Conservation (phyloP, 2,888 invertebrate genomes). For the Meiosimyza platycephala region DNA sequence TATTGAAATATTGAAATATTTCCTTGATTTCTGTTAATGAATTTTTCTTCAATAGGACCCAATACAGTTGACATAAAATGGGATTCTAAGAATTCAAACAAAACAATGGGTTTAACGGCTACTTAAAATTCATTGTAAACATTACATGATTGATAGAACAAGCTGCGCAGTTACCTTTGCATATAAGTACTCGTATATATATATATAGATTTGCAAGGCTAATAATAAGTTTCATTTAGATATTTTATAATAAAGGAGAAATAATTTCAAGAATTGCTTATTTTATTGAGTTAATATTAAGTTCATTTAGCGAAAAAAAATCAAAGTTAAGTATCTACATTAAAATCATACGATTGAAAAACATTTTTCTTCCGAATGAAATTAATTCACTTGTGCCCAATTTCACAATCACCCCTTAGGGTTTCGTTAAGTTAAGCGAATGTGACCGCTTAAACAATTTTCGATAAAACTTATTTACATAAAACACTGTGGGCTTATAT, state of each 20-base stretch:
- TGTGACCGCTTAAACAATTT: too few relatives aligned
- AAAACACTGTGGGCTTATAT: too few relatives aligned
- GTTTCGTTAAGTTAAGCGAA: too few relatives aligned
- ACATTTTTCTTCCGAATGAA: too few relatives aligned
- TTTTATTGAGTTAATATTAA: too few relatives aligned
- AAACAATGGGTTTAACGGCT: slow-evolving; percentile 44
- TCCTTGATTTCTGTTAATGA: slow-evolving; percentile 20
- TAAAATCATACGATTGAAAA: too few relatives aligned
- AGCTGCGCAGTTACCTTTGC: neutral
- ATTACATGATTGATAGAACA: slow-evolving; percentile 1
- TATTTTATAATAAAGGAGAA: neutral
- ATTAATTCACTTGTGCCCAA: too few relatives aligned
- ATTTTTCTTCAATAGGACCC: slow-evolving; percentile 23
- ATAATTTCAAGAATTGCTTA: slow-evolving; percentile 6
- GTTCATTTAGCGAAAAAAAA: too few relatives aligned
- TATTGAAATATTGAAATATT: neutral
- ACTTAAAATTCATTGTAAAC: slow-evolving; percentile 16
- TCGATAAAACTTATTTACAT: too few relatives aligned
- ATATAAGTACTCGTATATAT: slow-evolving; percentile 14
- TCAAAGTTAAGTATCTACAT: too few relatives aligned
- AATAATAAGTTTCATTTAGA: neutral
- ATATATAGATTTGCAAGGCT: neutral
- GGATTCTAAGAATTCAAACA: slow-evolving; percentile 45
- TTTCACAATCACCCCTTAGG: too few relatives aligned
- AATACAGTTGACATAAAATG: slow-evolving; percentile 52